phyloP scores from a whole-genome alignment of 2,797 vertebrate species.

The Crenichthys baileyi region DNA sequence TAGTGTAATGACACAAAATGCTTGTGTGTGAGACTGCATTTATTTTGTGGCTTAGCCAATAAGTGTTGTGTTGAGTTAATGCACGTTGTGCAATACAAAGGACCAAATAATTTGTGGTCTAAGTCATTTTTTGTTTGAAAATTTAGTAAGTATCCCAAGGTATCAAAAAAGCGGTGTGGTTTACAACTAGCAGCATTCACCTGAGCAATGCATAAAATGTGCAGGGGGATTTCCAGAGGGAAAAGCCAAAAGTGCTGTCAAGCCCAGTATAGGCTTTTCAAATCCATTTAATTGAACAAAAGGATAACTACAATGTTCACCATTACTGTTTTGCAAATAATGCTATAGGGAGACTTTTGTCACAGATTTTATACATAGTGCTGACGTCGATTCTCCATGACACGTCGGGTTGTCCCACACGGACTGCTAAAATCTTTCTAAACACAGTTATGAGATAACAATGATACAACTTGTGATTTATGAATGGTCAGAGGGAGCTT shows the following conservation, averaged over 20 bases:
- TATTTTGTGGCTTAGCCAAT: constrained; percentile 19
- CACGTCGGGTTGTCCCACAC: background rate
- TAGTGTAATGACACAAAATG: background rate
- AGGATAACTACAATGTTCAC: too few species aligned
- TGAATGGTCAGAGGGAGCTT: background rate
- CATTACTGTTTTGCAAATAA: too few species aligned
- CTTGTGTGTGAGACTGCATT: constrained; percentile 13
- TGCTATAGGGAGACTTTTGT: too few species aligned
- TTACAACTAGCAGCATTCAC: background rate
- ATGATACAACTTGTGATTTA: background rate
- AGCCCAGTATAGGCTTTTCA: background rate
- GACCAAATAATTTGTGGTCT: background rate
- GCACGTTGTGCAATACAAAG: constrained; percentile 13
- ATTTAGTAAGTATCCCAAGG: background rate
- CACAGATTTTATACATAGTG: too few species aligned
- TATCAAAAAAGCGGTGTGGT: background rate
- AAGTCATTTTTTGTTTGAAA: background rate
- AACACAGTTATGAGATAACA: background rate
- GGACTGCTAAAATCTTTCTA: background rate
- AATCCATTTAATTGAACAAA: background rate
- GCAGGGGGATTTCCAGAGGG: background rate
- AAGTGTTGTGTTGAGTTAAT: constrained; percentile 18
- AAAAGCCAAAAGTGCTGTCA: background rate
- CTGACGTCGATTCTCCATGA: too few species aligned
- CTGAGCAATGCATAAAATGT: background rate